These are phyloP conservation scores for Aquatica leii DNA, from an alignment of 2,888 invertebrate genomes.

Conservation along the genomic window DNA sequence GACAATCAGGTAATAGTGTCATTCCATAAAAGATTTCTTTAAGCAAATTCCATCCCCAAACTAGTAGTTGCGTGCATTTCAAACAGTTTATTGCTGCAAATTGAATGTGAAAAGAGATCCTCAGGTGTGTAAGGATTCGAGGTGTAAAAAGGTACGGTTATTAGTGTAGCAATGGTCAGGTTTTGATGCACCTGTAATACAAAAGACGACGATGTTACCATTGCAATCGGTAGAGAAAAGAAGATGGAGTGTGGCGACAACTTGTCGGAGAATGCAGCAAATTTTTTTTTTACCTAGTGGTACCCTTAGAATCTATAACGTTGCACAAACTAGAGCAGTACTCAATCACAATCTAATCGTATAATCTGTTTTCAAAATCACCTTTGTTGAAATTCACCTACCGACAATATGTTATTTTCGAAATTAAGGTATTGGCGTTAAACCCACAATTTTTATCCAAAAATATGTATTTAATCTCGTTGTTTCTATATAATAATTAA, in stretches of 20 bases:
- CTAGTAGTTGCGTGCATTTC: neutral
- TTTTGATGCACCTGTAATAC: conserved; percentile 50
- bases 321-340: conserved; percentile 19
- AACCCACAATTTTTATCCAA: neutral
- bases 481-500: conserved; percentile 4
- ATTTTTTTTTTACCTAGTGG: conserved; percentile 59
- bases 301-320: conserved; percentile 38
- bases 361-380: neutral
- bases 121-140: too few relatives aligned
- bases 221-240: conserved; percentile 41
- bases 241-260: conserved; percentile 57
- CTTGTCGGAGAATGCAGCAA: conserved; percentile 60
- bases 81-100: conserved; percentile 41
- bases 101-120: conserved; percentile 47
- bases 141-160: conserved; percentile 58
- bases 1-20: conserved; percentile 28
- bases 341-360: conserved; percentile 23
- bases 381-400: too few relatives aligned
- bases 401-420: conserved; percentile 6
- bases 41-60: neutral
- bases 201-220: conserved; percentile 37
- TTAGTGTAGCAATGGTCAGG: conserved; percentile 47
- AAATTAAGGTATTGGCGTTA: neutral
- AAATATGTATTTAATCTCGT: neutral
- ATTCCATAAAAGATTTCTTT: conserved; percentile 21